These are phyloP conservation scores for Oophaga pumilio DNA, from an alignment of 2,113 vertebrate species.

Conservation along the genomic window DNA sequence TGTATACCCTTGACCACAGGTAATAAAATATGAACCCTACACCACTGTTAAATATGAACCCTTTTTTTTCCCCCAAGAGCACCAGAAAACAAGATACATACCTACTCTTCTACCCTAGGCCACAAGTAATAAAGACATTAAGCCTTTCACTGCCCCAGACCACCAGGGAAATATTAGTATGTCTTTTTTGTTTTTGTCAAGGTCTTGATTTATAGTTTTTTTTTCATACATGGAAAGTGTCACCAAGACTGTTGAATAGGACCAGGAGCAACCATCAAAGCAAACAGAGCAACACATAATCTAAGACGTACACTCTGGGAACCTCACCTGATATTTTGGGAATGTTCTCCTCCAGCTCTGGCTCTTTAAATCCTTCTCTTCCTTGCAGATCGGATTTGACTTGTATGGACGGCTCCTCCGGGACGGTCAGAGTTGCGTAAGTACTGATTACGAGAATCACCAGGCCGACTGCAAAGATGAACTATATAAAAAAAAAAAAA, in stretches of 20 bases:
- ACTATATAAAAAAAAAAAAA: slow-evolving; percentile 67
- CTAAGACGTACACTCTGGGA: background rate
- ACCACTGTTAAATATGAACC: no score
- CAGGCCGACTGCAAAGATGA: slow-evolving; percentile 91
- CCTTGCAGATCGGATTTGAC: slow-evolving; percentile 63
- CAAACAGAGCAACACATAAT: no score
- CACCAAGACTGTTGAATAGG: no score
- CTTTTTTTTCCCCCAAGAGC: no score
- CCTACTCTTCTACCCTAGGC: background rate
- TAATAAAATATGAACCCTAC: no score
- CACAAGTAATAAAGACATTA: background rate
- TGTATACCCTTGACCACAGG: no score
- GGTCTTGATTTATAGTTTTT: no score
- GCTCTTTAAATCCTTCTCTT: slow-evolving; percentile 47
- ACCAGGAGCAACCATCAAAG: no score
- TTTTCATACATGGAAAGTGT: no score
- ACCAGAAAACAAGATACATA: no score
- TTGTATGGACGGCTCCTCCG: slow-evolving; percentile 64
- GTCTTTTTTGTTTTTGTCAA: no score
- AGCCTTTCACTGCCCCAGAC: background rate
- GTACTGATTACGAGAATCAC: slow-evolving; percentile 93
- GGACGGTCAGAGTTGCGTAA: slow-evolving; percentile 85
- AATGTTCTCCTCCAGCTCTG: slow-evolving; percentile 58
- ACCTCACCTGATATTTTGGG: slow-evolving; percentile 72
- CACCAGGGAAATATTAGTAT: background rate